Base-by-base conservation (phyloP, 92 coral and sea anemone genomes). In the Diadumene lineata region DNA sequence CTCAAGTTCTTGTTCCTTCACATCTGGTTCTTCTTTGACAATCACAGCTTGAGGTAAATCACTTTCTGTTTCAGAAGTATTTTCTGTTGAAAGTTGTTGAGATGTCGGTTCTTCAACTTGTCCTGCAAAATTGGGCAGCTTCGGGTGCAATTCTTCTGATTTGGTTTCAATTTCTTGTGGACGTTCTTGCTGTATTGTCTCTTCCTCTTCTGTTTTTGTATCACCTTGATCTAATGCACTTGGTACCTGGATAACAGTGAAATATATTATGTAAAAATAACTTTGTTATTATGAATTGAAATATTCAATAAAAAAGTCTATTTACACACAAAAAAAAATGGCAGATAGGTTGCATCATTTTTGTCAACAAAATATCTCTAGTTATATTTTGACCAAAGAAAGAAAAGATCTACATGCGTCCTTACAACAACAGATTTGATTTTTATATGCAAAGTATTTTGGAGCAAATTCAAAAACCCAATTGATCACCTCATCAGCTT, bases 41-140 rank as follows among this genome's bases (percentile, higher is more conserved):
- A 16, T 23, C 24, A 9, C 58, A 53, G 21, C 2, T 53, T 15
- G 19, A 16, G 24, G 58, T 53, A 23, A 21, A 2, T 53, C 58
- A 53, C 58, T 53, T 15, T 53, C 58, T 9, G 24, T 6, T 38
- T 38, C 48, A 38, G 48, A 13, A 38, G 48, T 4, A 6, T 38
- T 38, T 38, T 38, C 48, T 38, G 6, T 13, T 38, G 56, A 6
- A 7, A 66, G 56, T 26, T 73, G 44, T 8, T 78, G 73, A n/a
- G 82, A 67, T 32, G 70, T 78, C 16, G 21, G n/a, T 78, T 78
- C 68, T 43, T 78, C 82, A 11, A 58, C 68, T 22, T 66, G 66
- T 17, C 38, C 70, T 43, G 31, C 66, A 31, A 76, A 76, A 21
- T 50, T 66, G 28, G 66, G 64, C 10, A 66, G n/a, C 19, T 76